Base-by-base conservation (phyloP, 2,888 invertebrate genomes). In the Tetragonula carbonaria region DNA sequence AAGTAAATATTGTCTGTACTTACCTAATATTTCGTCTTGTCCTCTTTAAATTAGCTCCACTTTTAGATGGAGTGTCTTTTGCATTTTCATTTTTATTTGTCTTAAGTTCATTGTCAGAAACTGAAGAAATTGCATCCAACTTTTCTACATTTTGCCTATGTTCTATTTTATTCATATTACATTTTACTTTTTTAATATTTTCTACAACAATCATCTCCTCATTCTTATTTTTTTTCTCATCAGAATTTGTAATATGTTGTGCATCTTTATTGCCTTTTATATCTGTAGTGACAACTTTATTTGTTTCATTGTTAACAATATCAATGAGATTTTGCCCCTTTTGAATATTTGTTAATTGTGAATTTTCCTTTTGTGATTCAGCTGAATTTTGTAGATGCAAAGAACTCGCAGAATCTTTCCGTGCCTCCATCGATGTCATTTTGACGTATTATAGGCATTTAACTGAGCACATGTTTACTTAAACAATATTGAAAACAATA, bases 1-100 rank as follows among this genome's bases (percentile, higher is more conserved):
- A 57, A 33, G 21, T 55, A 51, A 21, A 55, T 33, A n/a, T 57
- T 62, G 2, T 53, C 51, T 71, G 72, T 68, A 86, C 88, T 91
- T 76, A 93, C 93, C 77, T 90, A 67, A 88, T 63, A 75, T 80
- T 90, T 86, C 87, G 91, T 70, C 91, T 89, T 83, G 93, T 93
- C 78, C 93, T 90, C 79, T 89, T 92, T 21, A 85, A 77, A 63
- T 87, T 89, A 86, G 70, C 78, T 23, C 53, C 73, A 74, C 76
- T 87, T 70, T 73, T 90, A 38, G 14, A 3, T 16, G 50, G 16
- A 74, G 38, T 23, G 38, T 85, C 87, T 57, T 86, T 86, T 38
- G 18, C 28, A 65, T 53, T 72, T 63, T 84, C 83, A 38, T 5
- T 74, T 28, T 77, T 82, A 67, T 21, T 45, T 55, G 74, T 78